phyloP scores from a whole-genome alignment of 2,888 invertebrate genomes.

The Rhingia campestris region DNA sequence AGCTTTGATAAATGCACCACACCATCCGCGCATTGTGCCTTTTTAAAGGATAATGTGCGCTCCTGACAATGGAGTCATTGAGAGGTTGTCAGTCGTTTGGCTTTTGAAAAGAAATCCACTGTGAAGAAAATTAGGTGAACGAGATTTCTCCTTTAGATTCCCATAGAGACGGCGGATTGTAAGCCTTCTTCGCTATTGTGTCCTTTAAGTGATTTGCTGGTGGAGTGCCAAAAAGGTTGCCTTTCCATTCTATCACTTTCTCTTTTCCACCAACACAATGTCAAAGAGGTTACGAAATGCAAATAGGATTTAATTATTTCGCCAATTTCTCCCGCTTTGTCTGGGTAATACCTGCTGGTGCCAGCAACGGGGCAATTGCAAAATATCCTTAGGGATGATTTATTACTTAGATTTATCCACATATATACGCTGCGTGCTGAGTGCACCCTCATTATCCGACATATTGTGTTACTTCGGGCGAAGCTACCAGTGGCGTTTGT shows the following conservation, averaged over 20 bases:
- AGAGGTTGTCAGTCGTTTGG: constrained; percentile 16
- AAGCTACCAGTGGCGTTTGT: constrained; percentile 12
- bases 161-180: constrained; percentile 14
- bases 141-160: background rate
- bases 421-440: background rate
- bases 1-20: constrained; percentile 61
- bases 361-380: constrained; percentile 22
- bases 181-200: constrained; percentile 23
- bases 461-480: constrained; percentile 31
- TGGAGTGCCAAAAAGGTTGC: background rate
- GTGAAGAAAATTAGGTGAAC: constrained; percentile 7
- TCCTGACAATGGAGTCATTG: constrained; percentile 8
- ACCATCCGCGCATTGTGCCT: background rate
- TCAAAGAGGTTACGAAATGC: constrained; percentile 51
- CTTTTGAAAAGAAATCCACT: background rate
- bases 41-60: constrained; percentile 11
- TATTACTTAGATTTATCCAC: constrained; percentile 60
- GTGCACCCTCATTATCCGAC: constrained; percentile 44
- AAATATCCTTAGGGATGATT: constrained; percentile 60
- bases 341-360: constrained; percentile 31
- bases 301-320: constrained; percentile 64
- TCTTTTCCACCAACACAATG: constrained; percentile 7
- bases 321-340: constrained; percentile 27
- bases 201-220: background rate
- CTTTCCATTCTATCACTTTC: background rate